Evolutionary conservation across 2,888 invertebrate genomes (phyloP).

Genomic region (Drosophila yooni): DNA sequence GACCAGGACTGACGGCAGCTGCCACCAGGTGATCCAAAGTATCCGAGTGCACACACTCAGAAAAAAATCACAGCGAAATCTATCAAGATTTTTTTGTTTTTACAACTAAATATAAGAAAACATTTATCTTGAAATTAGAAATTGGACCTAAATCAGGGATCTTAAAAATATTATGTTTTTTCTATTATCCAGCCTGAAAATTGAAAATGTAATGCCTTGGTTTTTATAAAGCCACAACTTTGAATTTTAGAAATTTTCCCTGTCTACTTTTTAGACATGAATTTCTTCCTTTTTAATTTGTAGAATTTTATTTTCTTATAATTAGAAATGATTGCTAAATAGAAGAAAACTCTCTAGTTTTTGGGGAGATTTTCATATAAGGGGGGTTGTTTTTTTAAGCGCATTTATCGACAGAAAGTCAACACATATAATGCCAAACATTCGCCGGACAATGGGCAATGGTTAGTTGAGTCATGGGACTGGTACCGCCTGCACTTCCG

Average conservation of each 20-base stretch:
- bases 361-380: background rate
- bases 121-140: background rate
- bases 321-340: background rate
- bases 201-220: background rate
- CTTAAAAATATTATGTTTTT: background rate
- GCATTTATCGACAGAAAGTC: slow-evolving; percentile 24
- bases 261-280: background rate
- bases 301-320: background rate
- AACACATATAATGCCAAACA: slow-evolving; percentile 15
- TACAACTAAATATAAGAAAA: background rate
- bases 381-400: background rate
- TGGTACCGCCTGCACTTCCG: slow-evolving; percentile 66
- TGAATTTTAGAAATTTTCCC: background rate
- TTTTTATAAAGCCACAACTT: background rate
- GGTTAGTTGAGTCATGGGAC: slow-evolving; percentile 25
- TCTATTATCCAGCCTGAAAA: background rate
- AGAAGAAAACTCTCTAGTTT: background rate
- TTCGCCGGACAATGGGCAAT: slow-evolving; percentile 43
- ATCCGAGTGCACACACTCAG: slow-evolving; percentile 36
- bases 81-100: no score
- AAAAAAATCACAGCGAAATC: background rate
- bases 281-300: background rate
- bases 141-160: background rate
- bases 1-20: slow-evolving; percentile 35
- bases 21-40: slow-evolving; percentile 25